Conservation (phyloP, 37 sponge, comb jelly and placozoan species). For the Aphrocallistes beatrix region DNA sequence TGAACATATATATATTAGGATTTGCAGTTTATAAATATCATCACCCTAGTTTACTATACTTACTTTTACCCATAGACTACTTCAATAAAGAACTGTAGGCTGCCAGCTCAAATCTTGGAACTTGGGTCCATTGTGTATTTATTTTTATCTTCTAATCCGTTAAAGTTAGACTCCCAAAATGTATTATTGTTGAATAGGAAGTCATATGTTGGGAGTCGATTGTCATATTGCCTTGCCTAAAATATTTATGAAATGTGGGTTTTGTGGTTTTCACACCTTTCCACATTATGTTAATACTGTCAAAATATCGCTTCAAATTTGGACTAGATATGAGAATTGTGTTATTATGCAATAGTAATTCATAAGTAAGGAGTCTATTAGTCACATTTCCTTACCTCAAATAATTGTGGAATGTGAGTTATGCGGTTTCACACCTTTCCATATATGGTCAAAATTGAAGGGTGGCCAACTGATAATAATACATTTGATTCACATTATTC, state of each 20-base stretch:
- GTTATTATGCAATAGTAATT: background rate
- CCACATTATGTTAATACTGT: background rate
- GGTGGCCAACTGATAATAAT: too few relatives aligned
- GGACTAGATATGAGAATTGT: background rate
- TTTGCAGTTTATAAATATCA: too few relatives aligned
- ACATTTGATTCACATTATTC: too few relatives aligned
- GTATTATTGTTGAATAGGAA: conserved; percentile 1
- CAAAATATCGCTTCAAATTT: background rate
- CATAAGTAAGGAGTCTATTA: background rate
- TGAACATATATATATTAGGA: too few relatives aligned
- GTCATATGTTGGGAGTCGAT: background rate
- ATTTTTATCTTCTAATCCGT: background rate
- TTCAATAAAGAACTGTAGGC: background rate
- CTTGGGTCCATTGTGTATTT: conserved; percentile 12
- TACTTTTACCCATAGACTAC: conserved; percentile 1
- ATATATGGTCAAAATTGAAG: too few relatives aligned
- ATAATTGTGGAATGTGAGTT: too few relatives aligned
- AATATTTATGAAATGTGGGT: conserved; percentile 13
- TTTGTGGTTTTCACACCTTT: conserved; percentile 16
- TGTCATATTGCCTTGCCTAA: background rate
- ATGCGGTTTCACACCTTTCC: too few relatives aligned
- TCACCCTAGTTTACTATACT: too few relatives aligned
- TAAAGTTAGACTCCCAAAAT: background rate
- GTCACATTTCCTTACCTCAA: background rate
- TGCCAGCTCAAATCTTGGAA: background rate